Percentiles rank a stretch among this genome's conserved stretches.
Evolutionary conservation across 2,797 vertebrate genomes (phyloP).

Genomic region (Sphenodon punctatus): DNA sequence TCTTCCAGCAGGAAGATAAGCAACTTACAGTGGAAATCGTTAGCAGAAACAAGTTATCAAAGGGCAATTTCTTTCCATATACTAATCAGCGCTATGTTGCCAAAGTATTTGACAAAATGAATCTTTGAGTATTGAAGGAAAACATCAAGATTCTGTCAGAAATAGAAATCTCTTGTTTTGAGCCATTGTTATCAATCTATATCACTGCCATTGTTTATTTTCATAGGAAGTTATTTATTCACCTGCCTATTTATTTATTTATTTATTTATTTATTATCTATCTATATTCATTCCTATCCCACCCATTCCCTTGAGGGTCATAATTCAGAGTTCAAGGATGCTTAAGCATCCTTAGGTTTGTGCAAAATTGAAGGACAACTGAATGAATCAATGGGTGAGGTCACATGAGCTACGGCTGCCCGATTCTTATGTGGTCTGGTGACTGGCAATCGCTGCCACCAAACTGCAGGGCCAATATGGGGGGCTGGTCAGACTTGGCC

Average conservation of each 20-base stretch:
- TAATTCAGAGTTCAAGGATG: too few relatives aligned
- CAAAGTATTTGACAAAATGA: background rate
- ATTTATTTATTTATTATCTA: too few relatives aligned
- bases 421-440: too few relatives aligned
- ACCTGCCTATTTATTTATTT: background rate
- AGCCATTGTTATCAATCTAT: background rate
- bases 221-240: background rate
- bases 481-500: too few relatives aligned
- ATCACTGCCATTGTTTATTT: background rate
- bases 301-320: too few relatives aligned
- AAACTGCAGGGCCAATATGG: too few relatives aligned
- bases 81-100: background rate
- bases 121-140: background rate
- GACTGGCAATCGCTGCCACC: too few relatives aligned
- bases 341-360: too few relatives aligned
- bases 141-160: background rate
- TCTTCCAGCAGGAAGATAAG: background rate
- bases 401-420: too few relatives aligned
- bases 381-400: too few relatives aligned
- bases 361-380: too few relatives aligned
- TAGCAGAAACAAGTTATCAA: background rate
- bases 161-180: background rate
- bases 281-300: too few relatives aligned
- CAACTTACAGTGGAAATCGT: background rate
- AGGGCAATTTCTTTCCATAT: background rate